Evolutionary conservation across 2,113 vertebrate genomes (phyloP).

Genomic region (Scalopus aquaticus): DNA sequence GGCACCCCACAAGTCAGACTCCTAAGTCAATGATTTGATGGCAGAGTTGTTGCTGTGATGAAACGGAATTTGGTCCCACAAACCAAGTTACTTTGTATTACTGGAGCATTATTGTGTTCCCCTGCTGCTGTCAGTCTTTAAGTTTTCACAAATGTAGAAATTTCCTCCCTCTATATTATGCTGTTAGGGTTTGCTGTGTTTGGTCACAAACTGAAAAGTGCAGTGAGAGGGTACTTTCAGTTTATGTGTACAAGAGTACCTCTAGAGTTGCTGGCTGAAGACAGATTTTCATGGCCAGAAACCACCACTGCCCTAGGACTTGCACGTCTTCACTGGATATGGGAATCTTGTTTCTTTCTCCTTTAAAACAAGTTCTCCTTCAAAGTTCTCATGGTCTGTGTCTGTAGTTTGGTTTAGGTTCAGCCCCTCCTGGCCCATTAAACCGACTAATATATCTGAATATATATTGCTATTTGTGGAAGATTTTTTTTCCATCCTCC

Average conservation of each 20-base stretch:
- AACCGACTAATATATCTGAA: not conserved
- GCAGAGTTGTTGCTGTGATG: not conserved
- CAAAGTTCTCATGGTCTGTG: not conserved
- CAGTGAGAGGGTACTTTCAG: not conserved
- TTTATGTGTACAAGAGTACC: not conserved
- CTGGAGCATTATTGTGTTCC: not conserved
- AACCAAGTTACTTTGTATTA: not conserved
- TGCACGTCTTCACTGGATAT: not conserved
- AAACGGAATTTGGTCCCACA: not conserved
- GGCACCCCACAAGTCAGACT: not conserved
- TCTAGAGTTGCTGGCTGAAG: not conserved
- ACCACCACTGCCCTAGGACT: not conserved
- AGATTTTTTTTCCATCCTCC: not conserved
- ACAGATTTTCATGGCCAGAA: not conserved
- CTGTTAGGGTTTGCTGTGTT: not conserved
- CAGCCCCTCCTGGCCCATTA: not conserved
- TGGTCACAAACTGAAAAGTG: not conserved
- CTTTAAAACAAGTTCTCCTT: not conserved
- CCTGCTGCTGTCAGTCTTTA: not conserved
- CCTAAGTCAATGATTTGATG: not conserved
- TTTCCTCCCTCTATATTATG: not conserved
- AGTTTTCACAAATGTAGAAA: not conserved
- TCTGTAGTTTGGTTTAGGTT: not conserved
- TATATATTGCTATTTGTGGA: not conserved
- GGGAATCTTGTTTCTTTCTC: not conserved